Percentiles rank a stretch among this genome's conserved stretches.
Conservation (phyloP, 2,797 vertebrate species). For the Parotocinclus haroldoi region DNA sequence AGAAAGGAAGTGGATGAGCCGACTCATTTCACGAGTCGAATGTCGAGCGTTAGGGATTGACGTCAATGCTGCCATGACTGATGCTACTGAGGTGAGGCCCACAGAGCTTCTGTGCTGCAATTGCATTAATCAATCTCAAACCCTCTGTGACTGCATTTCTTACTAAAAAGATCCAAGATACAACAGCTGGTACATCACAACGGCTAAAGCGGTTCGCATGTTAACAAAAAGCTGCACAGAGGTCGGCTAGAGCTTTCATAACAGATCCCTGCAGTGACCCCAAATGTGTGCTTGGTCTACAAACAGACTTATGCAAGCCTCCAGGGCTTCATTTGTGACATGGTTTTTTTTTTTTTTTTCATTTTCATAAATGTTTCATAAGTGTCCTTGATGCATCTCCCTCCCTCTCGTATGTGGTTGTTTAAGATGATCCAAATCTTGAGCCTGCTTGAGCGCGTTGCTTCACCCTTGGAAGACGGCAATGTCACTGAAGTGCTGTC, state of each 20-base stretch:
- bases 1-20: too few species aligned
- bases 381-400: conserved; percentile 17
- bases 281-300: conserved; percentile 13
- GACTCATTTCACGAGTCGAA: conserved; percentile 80
- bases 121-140: too few species aligned
- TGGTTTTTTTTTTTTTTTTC: conserved; percentile 31
- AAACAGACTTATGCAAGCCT: conserved; percentile 38
- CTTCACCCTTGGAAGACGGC: too few species aligned
- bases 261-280: conserved; percentile 15
- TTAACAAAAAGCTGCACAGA: conserved; percentile 41
- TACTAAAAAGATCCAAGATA: neutral
- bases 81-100: conserved; percentile 40
- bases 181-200: conserved; percentile 21
- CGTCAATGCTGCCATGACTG: conserved; percentile 65
- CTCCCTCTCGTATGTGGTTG: conserved; percentile 29
- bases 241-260: conserved; percentile 37
- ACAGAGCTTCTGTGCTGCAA: conserved; percentile 23
- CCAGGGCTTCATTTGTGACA: conserved; percentile 11
- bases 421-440: conserved; percentile 17
- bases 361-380: too few species aligned
- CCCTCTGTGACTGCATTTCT: too few species aligned
- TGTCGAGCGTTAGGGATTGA: conserved; percentile 73
- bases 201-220: conserved; percentile 13
- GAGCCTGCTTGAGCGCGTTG: conserved; percentile 11
- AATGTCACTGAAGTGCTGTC: too few species aligned